Conservation (phyloP, 2,797 vertebrate species). For the Toxotes lorentzi region DNA sequence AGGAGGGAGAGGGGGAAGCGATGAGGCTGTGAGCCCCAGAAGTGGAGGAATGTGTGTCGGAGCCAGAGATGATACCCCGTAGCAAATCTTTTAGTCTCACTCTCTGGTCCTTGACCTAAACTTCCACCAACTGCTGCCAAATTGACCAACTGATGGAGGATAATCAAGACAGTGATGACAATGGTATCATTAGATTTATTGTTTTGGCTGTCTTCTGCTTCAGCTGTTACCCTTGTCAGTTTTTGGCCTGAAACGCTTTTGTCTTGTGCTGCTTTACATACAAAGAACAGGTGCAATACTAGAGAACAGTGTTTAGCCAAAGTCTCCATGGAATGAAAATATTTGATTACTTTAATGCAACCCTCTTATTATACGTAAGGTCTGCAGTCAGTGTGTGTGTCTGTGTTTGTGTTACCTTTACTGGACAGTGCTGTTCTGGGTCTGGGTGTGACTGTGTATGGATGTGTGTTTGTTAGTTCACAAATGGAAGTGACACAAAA, state of each 20-base stretch:
- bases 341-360: conserved; percentile 25
- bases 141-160: conserved; percentile 24
- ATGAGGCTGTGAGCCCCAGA: conserved; percentile 36
- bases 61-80: conserved; percentile 70
- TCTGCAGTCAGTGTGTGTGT: conserved; percentile 20
- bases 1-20: conserved; percentile 15
- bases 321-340: conserved; percentile 1
- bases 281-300: conserved; percentile 34
- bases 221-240: conserved; percentile 53
- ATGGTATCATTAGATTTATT: conserved; percentile 50
- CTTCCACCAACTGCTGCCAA: conserved; percentile 46
- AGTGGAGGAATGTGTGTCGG: conserved; percentile 67
- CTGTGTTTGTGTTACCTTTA: conserved; percentile 23
- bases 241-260: conserved; percentile 33
- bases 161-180: conserved; percentile 32
- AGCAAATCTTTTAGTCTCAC: conserved; percentile 72
- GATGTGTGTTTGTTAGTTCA: background rate
- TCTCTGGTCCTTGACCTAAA: conserved; percentile 46
- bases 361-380: conserved; percentile 12
- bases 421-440: background rate
- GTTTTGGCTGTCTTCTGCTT: conserved; percentile 32
- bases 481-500: background rate
- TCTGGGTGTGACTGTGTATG: conserved; percentile 18
- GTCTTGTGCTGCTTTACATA: conserved; percentile 1
- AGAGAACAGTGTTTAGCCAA: conserved; percentile 28